A percentile compares a stretch with the other conserved stretches of the same genome.
Evolutionary conservation across 2,797 vertebrate species (phyloP).

Genomic region (Microhierax caerulescens): DNA sequence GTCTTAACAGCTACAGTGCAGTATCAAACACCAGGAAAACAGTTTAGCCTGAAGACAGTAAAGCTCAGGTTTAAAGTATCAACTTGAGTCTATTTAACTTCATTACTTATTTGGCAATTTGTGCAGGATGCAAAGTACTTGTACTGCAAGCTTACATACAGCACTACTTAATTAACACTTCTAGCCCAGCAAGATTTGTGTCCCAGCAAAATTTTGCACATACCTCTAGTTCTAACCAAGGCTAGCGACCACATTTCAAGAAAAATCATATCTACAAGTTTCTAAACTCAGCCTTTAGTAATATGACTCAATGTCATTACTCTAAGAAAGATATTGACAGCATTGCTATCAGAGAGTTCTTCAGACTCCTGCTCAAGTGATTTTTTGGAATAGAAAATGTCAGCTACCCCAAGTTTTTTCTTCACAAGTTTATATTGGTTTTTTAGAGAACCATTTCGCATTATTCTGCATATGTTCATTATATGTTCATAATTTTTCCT

Average conservation of each 20-base stretch:
- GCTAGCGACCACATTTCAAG: neutral
- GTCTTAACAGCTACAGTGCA: slow-evolving; percentile 28
- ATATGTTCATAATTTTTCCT: neutral
- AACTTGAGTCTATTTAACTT: slow-evolving; percentile 8
- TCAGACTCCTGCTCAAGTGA: slow-evolving; percentile 31
- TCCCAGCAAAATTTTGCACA: neutral
- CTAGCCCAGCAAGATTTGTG: neutral
- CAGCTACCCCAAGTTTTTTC: neutral
- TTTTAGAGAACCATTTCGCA: neutral
- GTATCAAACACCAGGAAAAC: neutral
- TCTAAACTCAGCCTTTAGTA: neutral
- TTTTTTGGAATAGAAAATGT: neutral
- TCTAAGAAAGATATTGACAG: neutral
- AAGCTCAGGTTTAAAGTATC: slow-evolving; percentile 27
- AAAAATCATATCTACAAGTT: neutral
- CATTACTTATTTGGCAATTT: neutral
- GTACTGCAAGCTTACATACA: neutral
- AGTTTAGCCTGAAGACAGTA: slow-evolving; percentile 14
- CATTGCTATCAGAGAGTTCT: neutral
- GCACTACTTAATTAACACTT: neutral
- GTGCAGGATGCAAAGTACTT: neutral
- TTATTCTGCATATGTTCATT: neutral
- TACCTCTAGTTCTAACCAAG: neutral
- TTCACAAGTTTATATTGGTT: neutral
- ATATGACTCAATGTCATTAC: neutral